Evolutionary conservation across 2,113 vertebrate genomes (phyloP), one percentile per base, ranked within the genome.

Genomic region (Nymphicus hollandicus): DNA sequence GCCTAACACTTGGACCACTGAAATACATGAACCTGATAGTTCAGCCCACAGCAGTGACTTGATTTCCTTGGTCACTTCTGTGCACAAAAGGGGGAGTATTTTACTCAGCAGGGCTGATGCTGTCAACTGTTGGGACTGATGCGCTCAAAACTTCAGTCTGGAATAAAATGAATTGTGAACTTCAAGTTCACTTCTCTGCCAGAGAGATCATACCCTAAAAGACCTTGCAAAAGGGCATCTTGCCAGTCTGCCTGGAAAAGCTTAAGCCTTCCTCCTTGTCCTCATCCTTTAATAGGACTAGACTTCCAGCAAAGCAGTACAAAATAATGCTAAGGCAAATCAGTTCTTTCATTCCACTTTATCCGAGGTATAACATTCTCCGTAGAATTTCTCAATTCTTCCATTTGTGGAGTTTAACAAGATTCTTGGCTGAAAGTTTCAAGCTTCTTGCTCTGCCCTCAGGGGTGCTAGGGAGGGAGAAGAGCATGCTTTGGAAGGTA

Each of bases 231-330:
- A 84, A 93, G 95, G 96, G 91, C 95, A 87, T 87, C 89, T 74
- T 94, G 94, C 95, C 95, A 95, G 89, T 69, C 91, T 92, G 91
- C 84, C 86, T 87, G 81, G 91, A 96, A 89, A 94, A 95, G 86
- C 94, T 89, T 97, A 96, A 96, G 89, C 94, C 93, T 91, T 93
- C 86, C 25, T 97, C 95, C 63, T 64, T 76, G 81, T 87, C 73
- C n/a, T 96, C 94, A 96, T 96, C 95, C 96, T 93, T 96, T 97
- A 95, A 95, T 93, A 94, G 93, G 94, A 95, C 96, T 96, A 95
- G 95, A 96, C 94, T 91, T 96, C 37, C 50, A 87, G 86, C 86
- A 95, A 89, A 95, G 89, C 70, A 44, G 56, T 79, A 41, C 64
- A 49, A 79, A 95, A 63, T 82, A 90, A 83, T 77, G 52, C 64